Base-by-base conservation (phyloP, 2,113 vertebrate genomes). In the Chamaea fasciata region DNA sequence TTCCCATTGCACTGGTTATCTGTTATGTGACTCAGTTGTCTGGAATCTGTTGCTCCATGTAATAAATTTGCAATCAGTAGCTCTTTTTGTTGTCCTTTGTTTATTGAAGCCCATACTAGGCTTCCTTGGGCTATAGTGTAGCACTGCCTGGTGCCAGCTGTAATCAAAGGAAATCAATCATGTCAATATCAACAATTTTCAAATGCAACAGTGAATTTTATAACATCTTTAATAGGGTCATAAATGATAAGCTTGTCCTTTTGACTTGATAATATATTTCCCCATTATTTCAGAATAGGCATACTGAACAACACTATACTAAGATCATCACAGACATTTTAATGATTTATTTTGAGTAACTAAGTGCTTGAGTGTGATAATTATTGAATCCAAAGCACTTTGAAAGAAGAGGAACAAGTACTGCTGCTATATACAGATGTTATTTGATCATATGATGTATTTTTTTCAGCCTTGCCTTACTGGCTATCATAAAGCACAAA, bases 31-130 rank as follows among this genome's bases (percentile, higher is more conserved):
- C 57, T 86, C 56, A 18, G 27, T 73, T 96, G 85, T 93, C 77
- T 94, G 65, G 39, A 90, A 71, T 90, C 75, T 90, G 64, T 57
- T 93, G 88, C 92, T 93, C 80, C 44, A 39, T 84, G 13, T 90
- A 97, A 97, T 97, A 97, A 97, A 97, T 55, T 76, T 92, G 96
- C 96, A 97, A 91, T 90, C 83, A 62, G 57, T 80, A 86, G 84
- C 80, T 56, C 7, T 79, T 84, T 52, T 57, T 73, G 24, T 87
- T 83, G 53, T 88, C 44, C 33, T 56, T 88, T 79, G 55, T 47
- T 84, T 52, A 73, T 68, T 92, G 24, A 78, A 89, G 30, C 37
- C 30, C 24, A 24, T 47, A 28, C 39, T 67, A 56, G 42, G 64
- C 12, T 88, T 90, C 52, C 62, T 23, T 76, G 44, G 64, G 47